Evolutionary conservation across 2,888 invertebrate genomes (phyloP), one percentile per base, ranked within the genome.

Genomic region (Perdita meconis): DNA sequence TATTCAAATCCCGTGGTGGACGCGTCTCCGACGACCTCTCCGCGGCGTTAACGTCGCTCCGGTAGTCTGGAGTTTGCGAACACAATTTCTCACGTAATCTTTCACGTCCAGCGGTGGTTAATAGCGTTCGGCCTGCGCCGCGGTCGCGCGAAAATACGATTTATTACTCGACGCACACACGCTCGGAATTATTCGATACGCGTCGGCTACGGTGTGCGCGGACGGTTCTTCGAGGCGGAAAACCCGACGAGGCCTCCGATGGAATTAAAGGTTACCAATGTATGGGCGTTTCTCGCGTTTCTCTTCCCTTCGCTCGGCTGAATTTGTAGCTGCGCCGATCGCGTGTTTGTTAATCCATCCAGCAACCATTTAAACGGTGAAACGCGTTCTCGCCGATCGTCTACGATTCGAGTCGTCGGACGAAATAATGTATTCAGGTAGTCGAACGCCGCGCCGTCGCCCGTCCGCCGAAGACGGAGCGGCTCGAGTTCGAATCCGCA

Each of bases 41-140:
- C 34, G 22, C 38, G 30, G 10, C 12, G 57, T 56, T 16, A 44
- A 44, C 47, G 12, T 34, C 12, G 38, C 12, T 22, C 8, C 5
- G 30, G 19, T 19, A 44, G 42, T 60, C 22, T 13, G 24, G 51
- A 4, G 19, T 13, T 34, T 40, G 36, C 51, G 36, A 22, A 5
- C 42, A 44, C 38, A 74, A 53, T 65, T 64, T 73, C 74, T 73
- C 74, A 53, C 64, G 53, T 59, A 75, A 73, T 75, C 59, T 65
- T 63, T 59, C 73, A 13, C 71, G 19, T 63, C 57, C 44, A 53
- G 24, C 30, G 56, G 34, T 34, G 44, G 60, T 60, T 72, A 71
- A 72, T 70, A 59, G 53, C 38, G 72, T n/a, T 44, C 72, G 72
- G 38, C 40, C n/a, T 12, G 61, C 34, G 53, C 12, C 13, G 42